These are phyloP conservation scores for Setophaga kirtlandii DNA, from an alignment of 2,113 vertebrate species.

Conservation along the genomic window DNA sequence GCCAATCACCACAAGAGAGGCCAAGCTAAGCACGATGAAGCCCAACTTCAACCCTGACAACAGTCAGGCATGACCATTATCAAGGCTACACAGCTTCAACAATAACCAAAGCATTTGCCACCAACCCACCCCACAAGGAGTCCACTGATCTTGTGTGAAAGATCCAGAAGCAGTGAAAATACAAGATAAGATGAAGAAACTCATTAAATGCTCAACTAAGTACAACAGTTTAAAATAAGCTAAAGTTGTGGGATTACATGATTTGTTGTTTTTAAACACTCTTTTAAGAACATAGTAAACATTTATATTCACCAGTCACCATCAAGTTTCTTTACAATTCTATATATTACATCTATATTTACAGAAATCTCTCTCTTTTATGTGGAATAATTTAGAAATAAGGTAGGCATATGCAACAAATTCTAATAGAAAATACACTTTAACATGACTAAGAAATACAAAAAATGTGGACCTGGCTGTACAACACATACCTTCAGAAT, in stretches of 20 bases:
- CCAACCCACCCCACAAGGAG: not conserved
- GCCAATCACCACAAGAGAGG: not conserved
- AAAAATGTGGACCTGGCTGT: not conserved
- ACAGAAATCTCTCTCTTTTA: not conserved
- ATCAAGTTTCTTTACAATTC: not conserved
- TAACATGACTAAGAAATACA: not conserved
- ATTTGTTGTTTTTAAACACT: not conserved
- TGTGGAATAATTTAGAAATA: not conserved
- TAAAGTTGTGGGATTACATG: not conserved
- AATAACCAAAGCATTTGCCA: not conserved
- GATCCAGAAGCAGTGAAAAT: not conserved
- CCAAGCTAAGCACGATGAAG: not conserved
- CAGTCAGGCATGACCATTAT: not conserved
- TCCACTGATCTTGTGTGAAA: not conserved
- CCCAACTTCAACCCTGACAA: not conserved
- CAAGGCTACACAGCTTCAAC: not conserved
- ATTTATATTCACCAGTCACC: not conserved
- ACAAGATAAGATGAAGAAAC: not conserved
- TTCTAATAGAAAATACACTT: not conserved
- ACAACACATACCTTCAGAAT: not conserved
- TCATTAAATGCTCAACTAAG: not conserved
- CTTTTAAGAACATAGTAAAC: not conserved
- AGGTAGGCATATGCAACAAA: not conserved
- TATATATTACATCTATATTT: not conserved
- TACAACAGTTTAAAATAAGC: not conserved